phyloP scores from a whole-genome alignment of 2,888 invertebrate genomes.

The Hyalella azteca region DNA sequence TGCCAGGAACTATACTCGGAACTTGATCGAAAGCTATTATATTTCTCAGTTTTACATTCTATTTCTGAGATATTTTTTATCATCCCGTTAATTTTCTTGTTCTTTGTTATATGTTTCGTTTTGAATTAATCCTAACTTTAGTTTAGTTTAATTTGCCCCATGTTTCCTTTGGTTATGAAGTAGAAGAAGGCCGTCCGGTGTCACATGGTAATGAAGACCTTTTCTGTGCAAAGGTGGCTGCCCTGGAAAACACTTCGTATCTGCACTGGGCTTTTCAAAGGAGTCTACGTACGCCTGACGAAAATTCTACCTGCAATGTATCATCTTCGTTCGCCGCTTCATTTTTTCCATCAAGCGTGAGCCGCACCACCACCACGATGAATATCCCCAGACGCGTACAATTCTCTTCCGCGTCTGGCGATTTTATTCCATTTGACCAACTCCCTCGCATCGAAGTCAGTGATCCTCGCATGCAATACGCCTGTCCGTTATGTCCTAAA shows the following conservation, averaged over 20 bases:
- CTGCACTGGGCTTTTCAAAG: slow-evolving; percentile 15
- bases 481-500: slow-evolving; percentile 26
- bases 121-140: too few relatives aligned
- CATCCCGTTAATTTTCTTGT: too few relatives aligned
- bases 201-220: background rate
- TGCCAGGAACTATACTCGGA: too few relatives aligned
- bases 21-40: too few relatives aligned
- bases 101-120: too few relatives aligned
- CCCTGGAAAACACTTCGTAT: background rate
- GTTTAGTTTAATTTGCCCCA: too few relatives aligned
- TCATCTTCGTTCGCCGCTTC: background rate
- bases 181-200: background rate
- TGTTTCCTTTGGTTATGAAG: too few relatives aligned
- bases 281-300: background rate
- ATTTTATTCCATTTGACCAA: background rate
- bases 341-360: background rate
- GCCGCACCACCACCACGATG: background rate
- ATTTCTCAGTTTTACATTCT: too few relatives aligned
- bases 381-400: background rate
- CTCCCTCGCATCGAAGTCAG: slow-evolving; percentile 1
- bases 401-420: background rate
- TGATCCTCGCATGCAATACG: slow-evolving; percentile 25
- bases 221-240: slow-evolving; percentile 11
- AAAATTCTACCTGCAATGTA: background rate
- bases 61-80: too few relatives aligned